Base-by-base conservation (phyloP, 2,888 invertebrate species). In the Lamproptera curius region DNA sequence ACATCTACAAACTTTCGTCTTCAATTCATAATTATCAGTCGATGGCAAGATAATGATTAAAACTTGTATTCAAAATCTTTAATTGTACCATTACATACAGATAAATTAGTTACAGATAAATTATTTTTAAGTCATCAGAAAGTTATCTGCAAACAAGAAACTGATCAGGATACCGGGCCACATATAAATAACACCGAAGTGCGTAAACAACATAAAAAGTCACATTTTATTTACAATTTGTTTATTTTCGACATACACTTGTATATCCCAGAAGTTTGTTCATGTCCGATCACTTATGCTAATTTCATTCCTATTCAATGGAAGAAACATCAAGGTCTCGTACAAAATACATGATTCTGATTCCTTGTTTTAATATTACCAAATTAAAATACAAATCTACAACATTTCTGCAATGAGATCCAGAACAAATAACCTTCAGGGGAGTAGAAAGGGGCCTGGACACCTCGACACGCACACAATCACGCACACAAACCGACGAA, bases 341-440 rank as follows among this genome's bases (percentile, higher is more conserved):
- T 85, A 85, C 68, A 86, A 86, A 86, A 85, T 83, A 85, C 86
- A 85, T 84, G 84, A 85, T 85, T 85, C 74, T 69, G 77, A 70
- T 83, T 73, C 67, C 64, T 74, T 73, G 71, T 71, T 71, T 63
- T 16, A 64, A 48, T 53, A 70, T 76, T 73, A 74, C 70, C 71
- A 79, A 80, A 76, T 74, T 65, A 68, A 64, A 71, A 74, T 81
- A 83, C 73, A 80, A 83, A 80, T 77, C 69, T 77, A 79, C 80
- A 79, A 83, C 81, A 80, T 74, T 76, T 76, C 72, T 76, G 82
- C 65, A 66, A 70, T 76, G 85, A 85, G 85, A 85, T 85, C 85
- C 81, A 76, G 74, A 76, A 74, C 75, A 75, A 67, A 61, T 61
- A 62, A 53, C 52, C 60, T 67, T 67, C 63, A 60, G 70, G 64